Percentiles rank a stretch among this genome's conserved stretches.
These are phyloP conservation scores for Rhopalosiphum nymphaeae DNA, from an alignment of 2,888 invertebrate genomes.

Conservation along the genomic window DNA sequence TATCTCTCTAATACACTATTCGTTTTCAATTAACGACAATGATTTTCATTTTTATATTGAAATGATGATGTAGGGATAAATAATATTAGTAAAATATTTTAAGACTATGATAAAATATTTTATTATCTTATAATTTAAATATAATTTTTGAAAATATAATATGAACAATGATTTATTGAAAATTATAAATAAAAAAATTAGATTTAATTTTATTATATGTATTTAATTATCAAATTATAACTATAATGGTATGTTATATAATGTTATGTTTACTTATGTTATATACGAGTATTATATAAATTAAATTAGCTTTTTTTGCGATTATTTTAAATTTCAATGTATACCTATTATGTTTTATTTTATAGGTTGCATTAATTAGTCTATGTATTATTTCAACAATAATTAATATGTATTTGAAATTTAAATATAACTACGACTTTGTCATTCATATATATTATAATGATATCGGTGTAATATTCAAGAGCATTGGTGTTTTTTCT, in stretches of 20 bases:
- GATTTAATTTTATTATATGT: background rate
- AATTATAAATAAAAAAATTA: background rate
- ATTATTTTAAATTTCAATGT: background rate
- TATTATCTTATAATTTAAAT: background rate
- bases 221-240: background rate
- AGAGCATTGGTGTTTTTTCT: constrained; percentile 20
- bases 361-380: background rate
- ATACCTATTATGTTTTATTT: background rate
- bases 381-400: background rate
- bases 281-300: background rate
- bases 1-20: background rate
- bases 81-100: constrained; percentile 1
- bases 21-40: background rate
- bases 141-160: background rate
- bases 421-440: background rate
- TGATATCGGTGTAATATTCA: background rate
- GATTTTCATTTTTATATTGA: background rate
- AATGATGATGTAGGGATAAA: background rate
- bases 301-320: background rate
- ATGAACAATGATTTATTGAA: background rate
- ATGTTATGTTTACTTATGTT: background rate
- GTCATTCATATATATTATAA: background rate
- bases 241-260: background rate
- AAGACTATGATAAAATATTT: background rate
- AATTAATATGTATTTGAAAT: background rate